phyloP scores from a whole-genome alignment of 2,888 invertebrate species.

The Agrilus mali region DNA sequence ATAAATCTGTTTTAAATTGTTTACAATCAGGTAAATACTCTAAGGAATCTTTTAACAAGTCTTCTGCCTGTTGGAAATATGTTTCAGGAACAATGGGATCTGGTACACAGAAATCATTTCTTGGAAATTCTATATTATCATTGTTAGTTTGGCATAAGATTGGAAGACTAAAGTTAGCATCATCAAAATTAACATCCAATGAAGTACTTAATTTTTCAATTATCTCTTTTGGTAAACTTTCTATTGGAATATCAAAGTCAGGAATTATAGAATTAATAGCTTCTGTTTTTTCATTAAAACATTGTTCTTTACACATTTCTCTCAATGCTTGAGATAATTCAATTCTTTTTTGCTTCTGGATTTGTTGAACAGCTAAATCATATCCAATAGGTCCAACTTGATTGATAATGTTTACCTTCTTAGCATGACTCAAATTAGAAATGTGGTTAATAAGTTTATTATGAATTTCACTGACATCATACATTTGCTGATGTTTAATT shows the following conservation, averaged over 20 bases:
- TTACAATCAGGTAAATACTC: too few relatives aligned
- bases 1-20: too few relatives aligned
- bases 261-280: conserved; percentile 29
- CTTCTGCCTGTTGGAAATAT: conserved; percentile 11
- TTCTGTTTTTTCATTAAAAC: conserved; percentile 19
- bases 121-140: too few relatives aligned
- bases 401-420: conserved; percentile 28
- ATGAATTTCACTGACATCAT: conserved; percentile 24
- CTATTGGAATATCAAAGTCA: conserved; percentile 29
- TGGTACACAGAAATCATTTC: too few relatives aligned
- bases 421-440: conserved; percentile 25
- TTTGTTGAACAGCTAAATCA: conserved; percentile 26
- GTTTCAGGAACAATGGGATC: conserved; percentile 9
- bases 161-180: background rate
- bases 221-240: conserved; percentile 26
- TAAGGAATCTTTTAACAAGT: conserved; percentile 4
- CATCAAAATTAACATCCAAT: conserved; percentile 17
- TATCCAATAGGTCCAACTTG: conserved; percentile 21
- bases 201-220: conserved; percentile 25
- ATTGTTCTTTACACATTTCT: conserved; percentile 22
- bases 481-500: conserved; percentile 1
- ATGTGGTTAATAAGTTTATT: conserved; percentile 28
- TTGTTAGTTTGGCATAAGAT: too few relatives aligned
- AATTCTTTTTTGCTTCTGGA: conserved; percentile 28
- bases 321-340: conserved; percentile 29